phyloP scores from a whole-genome alignment of 2,797 vertebrate genomes.

The Tauraco hartlaubi region DNA sequence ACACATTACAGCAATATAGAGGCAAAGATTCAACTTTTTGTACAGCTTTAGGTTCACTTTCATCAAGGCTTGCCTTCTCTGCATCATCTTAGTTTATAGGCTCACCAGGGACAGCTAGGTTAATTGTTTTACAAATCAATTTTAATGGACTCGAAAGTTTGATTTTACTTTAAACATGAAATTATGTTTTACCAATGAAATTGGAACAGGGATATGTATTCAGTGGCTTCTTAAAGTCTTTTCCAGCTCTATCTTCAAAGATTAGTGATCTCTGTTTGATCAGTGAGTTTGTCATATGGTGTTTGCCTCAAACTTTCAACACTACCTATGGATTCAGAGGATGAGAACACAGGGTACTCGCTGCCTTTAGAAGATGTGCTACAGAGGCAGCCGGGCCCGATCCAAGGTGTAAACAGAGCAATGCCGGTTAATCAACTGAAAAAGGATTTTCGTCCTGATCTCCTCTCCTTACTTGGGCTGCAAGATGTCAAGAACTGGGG shows the following conservation, averaged over 20 bases:
- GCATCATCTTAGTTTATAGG: neutral
- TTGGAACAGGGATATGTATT: neutral
- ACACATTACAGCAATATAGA: neutral
- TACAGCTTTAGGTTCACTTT: neutral
- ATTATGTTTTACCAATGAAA: neutral
- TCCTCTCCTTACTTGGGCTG: neutral
- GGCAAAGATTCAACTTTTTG: neutral
- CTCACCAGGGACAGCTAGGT: neutral
- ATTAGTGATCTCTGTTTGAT: neutral
- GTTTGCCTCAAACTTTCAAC: neutral
- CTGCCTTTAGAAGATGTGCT: neutral
- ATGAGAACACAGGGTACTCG: neutral
- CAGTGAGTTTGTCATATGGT: neutral
- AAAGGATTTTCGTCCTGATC: neutral
- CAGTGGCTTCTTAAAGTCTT: neutral
- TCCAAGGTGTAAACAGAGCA: neutral
- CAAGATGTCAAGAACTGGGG: neutral
- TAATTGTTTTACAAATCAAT: neutral
- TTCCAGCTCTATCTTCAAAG: neutral
- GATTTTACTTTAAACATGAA: neutral
- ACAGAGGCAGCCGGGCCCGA: neutral
- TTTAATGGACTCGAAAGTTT: neutral
- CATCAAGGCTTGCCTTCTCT: neutral
- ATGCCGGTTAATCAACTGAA: neutral
- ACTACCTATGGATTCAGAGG: neutral